Evolutionary conservation across 92 coral and sea anemone species (phyloP).

Genomic region (Zoanthus gigantus): DNA sequence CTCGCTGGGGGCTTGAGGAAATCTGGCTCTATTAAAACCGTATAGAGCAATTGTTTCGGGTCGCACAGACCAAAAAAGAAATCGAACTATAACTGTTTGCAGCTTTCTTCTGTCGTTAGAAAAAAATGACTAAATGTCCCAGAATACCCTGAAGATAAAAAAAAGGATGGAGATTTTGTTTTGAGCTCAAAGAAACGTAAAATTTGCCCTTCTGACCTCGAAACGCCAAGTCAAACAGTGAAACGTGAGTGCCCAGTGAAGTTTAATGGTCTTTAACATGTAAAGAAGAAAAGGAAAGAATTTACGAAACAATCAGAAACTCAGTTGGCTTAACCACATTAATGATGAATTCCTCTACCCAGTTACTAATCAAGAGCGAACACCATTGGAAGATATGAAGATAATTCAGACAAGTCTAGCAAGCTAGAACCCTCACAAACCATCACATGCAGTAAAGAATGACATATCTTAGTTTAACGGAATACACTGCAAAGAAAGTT

Average conservation of each 20-base stretch:
- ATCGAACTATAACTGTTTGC: no score
- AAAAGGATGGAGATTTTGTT: no score
- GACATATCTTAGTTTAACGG: constrained; percentile 52
- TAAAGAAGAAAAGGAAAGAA: neutral
- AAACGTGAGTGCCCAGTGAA: neutral
- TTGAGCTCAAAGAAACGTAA: neutral
- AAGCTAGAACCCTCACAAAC: neutral
- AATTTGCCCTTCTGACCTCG: neutral
- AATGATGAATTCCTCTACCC: neutral
- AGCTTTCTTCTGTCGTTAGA: no score
- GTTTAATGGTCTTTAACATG: neutral
- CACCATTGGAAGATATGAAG: neutral
- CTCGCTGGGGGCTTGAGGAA: no score
- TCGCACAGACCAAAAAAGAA: no score
- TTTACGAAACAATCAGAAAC: neutral
- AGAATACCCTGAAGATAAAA: no score
- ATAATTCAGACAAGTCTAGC: neutral
- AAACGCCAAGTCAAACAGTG: neutral
- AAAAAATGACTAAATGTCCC: no score
- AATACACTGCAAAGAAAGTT: constrained; percentile 68
- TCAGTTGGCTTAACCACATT: neutral
- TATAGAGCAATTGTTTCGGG: no score
- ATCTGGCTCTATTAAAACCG: no score
- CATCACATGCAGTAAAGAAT: neutral
- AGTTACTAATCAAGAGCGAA: no score